Percentiles rank a stretch among this genome's conserved stretches.
Conservation (phyloP, 2,797 vertebrate genomes). For the Amazona ochrocephala region DNA sequence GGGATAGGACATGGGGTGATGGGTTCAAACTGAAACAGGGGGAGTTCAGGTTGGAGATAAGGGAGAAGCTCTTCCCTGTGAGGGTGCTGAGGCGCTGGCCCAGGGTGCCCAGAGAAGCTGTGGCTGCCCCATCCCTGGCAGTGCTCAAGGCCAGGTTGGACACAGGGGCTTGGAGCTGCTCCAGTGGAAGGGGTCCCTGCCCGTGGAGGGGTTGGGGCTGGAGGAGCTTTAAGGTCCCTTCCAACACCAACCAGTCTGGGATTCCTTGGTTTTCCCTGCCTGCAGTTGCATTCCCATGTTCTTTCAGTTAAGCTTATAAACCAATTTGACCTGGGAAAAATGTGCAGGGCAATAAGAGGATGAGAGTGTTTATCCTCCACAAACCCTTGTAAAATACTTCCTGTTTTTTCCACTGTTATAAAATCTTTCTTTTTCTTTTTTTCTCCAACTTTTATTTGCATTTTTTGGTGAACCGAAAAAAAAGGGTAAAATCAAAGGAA, state of each 20-base stretch:
- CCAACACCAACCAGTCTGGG: not conserved
- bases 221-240: not conserved
- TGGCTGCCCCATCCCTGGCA: no score
- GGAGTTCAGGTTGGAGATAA: no score
- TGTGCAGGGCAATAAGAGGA: not conserved
- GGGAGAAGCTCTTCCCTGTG: no score
- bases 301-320: slow-evolving; percentile 4
- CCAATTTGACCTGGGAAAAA: not conserved
- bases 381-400: accelerated
- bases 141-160: no score
- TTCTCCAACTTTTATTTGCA: not conserved
- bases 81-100: no score
- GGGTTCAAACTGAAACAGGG: no score
- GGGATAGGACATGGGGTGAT: no score
- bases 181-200: not conserved
- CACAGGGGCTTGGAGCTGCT: not conserved
- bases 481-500: not conserved
- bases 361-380: not conserved
- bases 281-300: not conserved
- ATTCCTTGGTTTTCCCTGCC: not conserved
- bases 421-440: not conserved
- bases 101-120: no score
- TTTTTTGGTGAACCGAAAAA: not conserved
- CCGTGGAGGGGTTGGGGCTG: not conserved
- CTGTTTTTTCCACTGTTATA: not conserved